These are phyloP conservation scores for Mixornis gularis DNA, from an alignment of 2,113 vertebrate genomes.

Conservation along the genomic window DNA sequence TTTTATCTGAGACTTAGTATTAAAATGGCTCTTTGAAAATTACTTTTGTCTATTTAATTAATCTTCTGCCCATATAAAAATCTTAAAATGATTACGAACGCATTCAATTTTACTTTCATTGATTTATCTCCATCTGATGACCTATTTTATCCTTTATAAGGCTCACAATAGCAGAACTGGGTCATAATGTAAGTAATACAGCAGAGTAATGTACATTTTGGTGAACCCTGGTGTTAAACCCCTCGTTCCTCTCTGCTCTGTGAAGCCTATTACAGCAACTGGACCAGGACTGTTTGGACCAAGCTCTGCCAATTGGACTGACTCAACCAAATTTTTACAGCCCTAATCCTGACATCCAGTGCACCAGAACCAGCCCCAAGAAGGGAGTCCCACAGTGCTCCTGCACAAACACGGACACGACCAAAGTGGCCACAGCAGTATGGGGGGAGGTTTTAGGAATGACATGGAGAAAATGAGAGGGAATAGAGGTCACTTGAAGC, in stretches of 20 bases:
- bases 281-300: background rate
- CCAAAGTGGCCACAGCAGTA: fast-evolving
- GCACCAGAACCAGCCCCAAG: background rate
- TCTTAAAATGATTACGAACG: slow-evolving; percentile 30
- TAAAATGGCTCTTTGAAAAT: background rate
- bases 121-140: slow-evolving; percentile 46
- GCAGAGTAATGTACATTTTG: background rate
- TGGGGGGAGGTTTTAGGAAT: background rate
- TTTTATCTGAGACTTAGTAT: background rate
- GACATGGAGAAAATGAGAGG: background rate
- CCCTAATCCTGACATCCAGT: background rate
- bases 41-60: slow-evolving; percentile 11
- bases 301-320: background rate
- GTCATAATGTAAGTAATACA: slow-evolving; percentile 17
- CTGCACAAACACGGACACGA: fast-evolving
- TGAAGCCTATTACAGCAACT: background rate
- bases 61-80: background rate
- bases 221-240: slow-evolving; percentile 30
- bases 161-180: slow-evolving; percentile 57
- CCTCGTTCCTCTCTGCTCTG: background rate
- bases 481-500: background rate
- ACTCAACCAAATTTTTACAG: background rate
- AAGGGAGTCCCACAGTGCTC: background rate
- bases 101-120: slow-evolving; percentile 33
- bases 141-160: slow-evolving; percentile 60